Conservation (phyloP, 2,888 invertebrate species). For the Sthenelais limicola region DNA sequence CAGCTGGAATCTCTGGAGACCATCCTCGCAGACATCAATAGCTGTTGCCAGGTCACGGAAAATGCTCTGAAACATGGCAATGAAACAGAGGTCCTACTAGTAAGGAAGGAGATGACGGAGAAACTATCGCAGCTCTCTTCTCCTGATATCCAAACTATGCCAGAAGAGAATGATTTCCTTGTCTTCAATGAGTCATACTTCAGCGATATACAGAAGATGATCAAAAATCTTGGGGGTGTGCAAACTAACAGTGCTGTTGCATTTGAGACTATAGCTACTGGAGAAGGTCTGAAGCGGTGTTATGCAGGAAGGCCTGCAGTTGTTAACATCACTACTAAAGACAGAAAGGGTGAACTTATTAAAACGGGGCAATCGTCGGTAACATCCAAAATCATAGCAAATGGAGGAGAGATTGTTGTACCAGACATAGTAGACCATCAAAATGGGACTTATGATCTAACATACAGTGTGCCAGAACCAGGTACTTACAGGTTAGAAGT, state of each 20-base stretch:
- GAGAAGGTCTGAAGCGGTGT: slow-evolving; percentile 71
- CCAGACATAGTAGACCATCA: slow-evolving; percentile 49
- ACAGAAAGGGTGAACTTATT: slow-evolving; percentile 68
- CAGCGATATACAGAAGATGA: slow-evolving; percentile 60
- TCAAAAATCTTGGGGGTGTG: slow-evolving; percentile 67
- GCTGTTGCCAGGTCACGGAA: slow-evolving; percentile 74
- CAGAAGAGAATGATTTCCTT: slow-evolving; percentile 70
- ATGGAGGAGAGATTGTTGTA: slow-evolving; percentile 26
- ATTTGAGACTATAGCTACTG: slow-evolving; percentile 71
- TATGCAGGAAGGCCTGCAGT: slow-evolving; percentile 66
- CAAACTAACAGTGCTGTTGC: slow-evolving; percentile 72
- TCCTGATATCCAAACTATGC: slow-evolving; percentile 60
- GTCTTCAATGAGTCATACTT: slow-evolving; percentile 67
- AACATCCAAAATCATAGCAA: slow-evolving; percentile 57
- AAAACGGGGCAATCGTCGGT: slow-evolving; percentile 66
- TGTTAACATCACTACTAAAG: slow-evolving; percentile 71
- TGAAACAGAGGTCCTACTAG: slow-evolving; percentile 74
- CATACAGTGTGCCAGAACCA: slow-evolving; percentile 70
- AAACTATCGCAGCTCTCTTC: slow-evolving; percentile 70
- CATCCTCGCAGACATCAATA: slow-evolving; percentile 71
- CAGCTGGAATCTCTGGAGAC: slow-evolving; percentile 70
- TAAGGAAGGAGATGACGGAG: slow-evolving; percentile 74
- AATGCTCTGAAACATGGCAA: slow-evolving; percentile 73
- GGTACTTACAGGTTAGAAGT: slow-evolving; percentile 71
- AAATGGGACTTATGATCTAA: slow-evolving; percentile 66